Conservation (phyloP, 1,140 invertebrate species). For the Hyphantria cunea region DNA sequence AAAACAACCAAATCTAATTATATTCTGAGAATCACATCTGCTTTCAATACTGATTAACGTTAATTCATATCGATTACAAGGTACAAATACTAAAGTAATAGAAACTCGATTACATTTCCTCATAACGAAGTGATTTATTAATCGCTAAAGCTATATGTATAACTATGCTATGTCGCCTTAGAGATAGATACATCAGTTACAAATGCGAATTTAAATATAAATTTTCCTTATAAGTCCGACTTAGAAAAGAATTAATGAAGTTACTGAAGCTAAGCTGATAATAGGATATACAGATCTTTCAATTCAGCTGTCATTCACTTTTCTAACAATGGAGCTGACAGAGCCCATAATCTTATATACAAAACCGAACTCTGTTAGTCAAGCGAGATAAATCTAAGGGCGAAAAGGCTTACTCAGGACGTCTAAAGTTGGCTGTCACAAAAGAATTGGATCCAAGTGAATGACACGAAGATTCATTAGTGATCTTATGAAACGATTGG, state of each 20-base stretch:
- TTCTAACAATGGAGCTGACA: too few relatives aligned
- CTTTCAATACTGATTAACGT: too few relatives aligned
- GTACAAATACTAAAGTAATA: neutral
- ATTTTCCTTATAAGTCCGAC: neutral
- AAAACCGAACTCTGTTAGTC: neutral
- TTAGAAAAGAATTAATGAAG: neutral
- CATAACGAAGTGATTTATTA: neutral
- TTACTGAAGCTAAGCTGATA: too few relatives aligned
- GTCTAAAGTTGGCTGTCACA: slow-evolving; percentile 18
- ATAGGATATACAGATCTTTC: too few relatives aligned
- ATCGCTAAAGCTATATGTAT: neutral
- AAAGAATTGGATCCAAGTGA: slow-evolving; percentile 9
- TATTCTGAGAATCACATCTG: too few relatives aligned
- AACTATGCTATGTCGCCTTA: too few relatives aligned
- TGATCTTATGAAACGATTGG: slow-evolving; percentile 25
- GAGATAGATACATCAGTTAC: too few relatives aligned
- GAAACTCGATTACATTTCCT: neutral
- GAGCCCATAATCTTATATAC: too few relatives aligned
- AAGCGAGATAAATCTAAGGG: neutral
- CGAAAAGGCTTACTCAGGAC: neutral
- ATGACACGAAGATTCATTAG: slow-evolving; percentile 29
- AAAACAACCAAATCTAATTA: too few relatives aligned
- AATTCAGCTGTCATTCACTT: too few relatives aligned
- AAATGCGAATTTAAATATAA: neutral
- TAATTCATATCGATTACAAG: neutral